Base-by-base conservation (phyloP, 2,113 vertebrate species). In the Engraulis encrasicolus region DNA sequence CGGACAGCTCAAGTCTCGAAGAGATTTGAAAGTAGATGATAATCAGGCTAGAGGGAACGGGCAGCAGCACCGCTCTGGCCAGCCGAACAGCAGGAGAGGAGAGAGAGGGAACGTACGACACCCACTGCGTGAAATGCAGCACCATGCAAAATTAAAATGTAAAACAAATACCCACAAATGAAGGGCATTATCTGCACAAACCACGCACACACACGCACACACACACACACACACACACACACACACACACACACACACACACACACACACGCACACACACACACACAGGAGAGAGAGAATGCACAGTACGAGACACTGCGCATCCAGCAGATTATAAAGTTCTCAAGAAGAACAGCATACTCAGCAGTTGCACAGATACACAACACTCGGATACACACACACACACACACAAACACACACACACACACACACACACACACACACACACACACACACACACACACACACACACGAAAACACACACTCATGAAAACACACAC, bases 181-280 rank as follows among this genome's bases (percentile, higher is more conserved):
- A n/a, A n/a, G n/a, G n/a, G n/a, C n/a, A n/a, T n/a, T n/a, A n/a
- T n/a, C n/a, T n/a, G n/a, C n/a, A n/a, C n/a, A n/a, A n/a, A n/a
- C n/a, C n/a, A n/a, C n/a, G n/a, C n/a, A n/a, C n/a, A n/a, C n/a
- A 36, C 19, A 2, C 5, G 12, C 18, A 50, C 48, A 50, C 48
- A 49, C 31, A 34, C 15, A 36, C 9, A 37, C 50, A 54, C 50
- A 81, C 80, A 81, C 50, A 81, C 79, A 50, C 54, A 82, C 36
- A 45, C 54, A 34, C 58, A 61, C 34, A 40, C 11, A n/a, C 58
- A 61, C 58, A 61, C 58, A 61, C 23, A 1, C 23, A 66, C 58
- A 27, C 27, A 50, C 48, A 31, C 19, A n/a, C 34, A 58, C 31
- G 6, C 58, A 66, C 23, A 14, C 58, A 66, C 7, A 66, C 58